A percentile compares a stretch with the other conserved stretches of the same genome.
Conservation (phyloP, 1,140 invertebrate genomes). For the Pogonognathellus flavescens region DNA sequence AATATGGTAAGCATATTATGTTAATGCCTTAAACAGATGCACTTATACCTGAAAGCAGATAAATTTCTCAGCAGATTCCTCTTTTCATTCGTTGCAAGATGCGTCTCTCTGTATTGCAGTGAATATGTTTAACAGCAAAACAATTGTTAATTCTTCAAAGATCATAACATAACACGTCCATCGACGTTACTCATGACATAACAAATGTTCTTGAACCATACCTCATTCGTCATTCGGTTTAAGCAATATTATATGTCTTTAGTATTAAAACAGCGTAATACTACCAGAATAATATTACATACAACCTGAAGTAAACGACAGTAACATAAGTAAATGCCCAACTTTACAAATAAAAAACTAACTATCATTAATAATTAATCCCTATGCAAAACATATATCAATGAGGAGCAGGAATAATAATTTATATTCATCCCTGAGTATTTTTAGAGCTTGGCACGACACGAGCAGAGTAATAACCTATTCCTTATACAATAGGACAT, state of each 20-base stretch:
- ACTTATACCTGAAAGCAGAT: conserved; percentile 25
- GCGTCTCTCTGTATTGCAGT: not conserved
- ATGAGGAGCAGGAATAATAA: too few relatives aligned
- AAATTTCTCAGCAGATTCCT: not conserved
- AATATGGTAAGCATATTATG: not conserved
- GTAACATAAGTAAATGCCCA: too few relatives aligned
- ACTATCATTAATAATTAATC: too few relatives aligned
- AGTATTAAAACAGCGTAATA: not conserved
- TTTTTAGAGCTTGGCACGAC: too few relatives aligned
- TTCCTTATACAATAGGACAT: too few relatives aligned
- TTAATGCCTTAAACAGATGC: conserved; percentile 16
- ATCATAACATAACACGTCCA: not conserved
- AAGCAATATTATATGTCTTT: not conserved
- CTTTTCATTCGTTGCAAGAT: not conserved
- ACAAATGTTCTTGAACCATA: not conserved
- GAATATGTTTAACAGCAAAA: not conserved
- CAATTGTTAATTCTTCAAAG: not conserved
- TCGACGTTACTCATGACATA: not conserved
- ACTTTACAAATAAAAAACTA: too few relatives aligned
- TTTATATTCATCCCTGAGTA: too few relatives aligned
- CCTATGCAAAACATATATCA: too few relatives aligned
- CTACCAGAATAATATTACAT: too few relatives aligned
- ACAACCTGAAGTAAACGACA: too few relatives aligned
- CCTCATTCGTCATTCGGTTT: not conserved
- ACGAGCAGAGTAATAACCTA: too few relatives aligned